A percentile compares a stretch with the other conserved stretches of the same genome.
phyloP scores from a whole-genome alignment of 2,888 invertebrate genomes.

The Tenodera sinensis region DNA sequence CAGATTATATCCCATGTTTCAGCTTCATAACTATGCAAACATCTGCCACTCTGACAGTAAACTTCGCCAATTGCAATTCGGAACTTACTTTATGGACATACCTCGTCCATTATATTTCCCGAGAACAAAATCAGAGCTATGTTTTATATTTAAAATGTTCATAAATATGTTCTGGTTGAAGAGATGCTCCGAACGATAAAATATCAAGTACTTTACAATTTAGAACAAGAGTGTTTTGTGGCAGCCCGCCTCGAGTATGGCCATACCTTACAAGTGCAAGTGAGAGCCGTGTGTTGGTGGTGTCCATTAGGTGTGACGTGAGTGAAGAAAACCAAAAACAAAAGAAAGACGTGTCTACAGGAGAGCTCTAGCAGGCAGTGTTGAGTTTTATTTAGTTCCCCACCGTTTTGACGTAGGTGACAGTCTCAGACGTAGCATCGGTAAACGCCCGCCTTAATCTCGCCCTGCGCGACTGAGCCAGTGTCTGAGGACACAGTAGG shows the following conservation, averaged over 20 bases:
- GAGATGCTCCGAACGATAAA: too few relatives aligned
- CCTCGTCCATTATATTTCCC: too few relatives aligned
- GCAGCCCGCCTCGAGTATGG: not conserved
- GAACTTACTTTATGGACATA: too few relatives aligned
- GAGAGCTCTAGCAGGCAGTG: not conserved
- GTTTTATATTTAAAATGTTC: too few relatives aligned
- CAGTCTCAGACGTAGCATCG: constrained; percentile 82
- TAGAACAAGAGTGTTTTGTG: too few relatives aligned
- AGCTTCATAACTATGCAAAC: too few relatives aligned
- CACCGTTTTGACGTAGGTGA: constrained; percentile 88
- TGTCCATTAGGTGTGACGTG: not conserved
- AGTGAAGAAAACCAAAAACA: constrained; percentile 4
- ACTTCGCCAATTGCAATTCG: too few relatives aligned
- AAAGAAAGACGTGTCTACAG: not conserved
- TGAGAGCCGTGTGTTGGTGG: not conserved
- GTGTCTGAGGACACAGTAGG: constrained; percentile 85
- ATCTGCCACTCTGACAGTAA: too few relatives aligned
- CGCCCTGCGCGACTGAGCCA: constrained; percentile 83
- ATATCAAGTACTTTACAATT: too few relatives aligned
- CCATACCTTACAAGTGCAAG: not conserved
- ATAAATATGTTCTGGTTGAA: too few relatives aligned
- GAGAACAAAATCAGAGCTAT: too few relatives aligned
- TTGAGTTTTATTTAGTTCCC: constrained; percentile 37
- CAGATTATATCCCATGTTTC: too few relatives aligned
- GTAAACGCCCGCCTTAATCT: constrained; percentile 85